phyloP scores from a whole-genome alignment of 2,797 vertebrate genomes.

The Acanthurus tractus region DNA sequence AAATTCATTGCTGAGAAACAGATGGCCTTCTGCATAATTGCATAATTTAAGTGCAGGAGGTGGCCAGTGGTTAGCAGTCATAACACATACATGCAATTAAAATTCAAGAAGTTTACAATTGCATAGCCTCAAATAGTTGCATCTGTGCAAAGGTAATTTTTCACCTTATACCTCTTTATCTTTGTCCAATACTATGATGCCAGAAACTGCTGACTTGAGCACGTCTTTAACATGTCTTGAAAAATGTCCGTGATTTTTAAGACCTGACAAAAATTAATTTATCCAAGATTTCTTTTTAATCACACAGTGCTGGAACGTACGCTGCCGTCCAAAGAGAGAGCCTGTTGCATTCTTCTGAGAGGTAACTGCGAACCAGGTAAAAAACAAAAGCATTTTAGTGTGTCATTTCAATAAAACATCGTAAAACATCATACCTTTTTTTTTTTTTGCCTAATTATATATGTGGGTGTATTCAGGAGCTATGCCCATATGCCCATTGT shows the following conservation, averaged over 20 bases:
- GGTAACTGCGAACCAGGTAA: constrained; percentile 39
- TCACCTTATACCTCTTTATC: neutral
- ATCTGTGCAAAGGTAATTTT: constrained; percentile 6
- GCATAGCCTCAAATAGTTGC: neutral
- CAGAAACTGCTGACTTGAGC: constrained; percentile 5
- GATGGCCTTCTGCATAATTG: neutral
- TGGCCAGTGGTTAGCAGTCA: constrained; percentile 10
- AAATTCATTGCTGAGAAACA: neutral
- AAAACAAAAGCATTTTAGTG: neutral
- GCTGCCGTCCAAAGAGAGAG: neutral
- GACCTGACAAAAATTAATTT: constrained; percentile 3
- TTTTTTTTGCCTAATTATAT: neutral
- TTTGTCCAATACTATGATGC: neutral
- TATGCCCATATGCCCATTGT: constrained; percentile 40
- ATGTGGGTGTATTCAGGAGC: constrained; percentile 28
- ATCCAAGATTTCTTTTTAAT: constrained; percentile 1
- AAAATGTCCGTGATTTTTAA: constrained; percentile 28
- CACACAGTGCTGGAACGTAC: neutral
- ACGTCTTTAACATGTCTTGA: constrained; percentile 7
- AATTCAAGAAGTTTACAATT: neutral
- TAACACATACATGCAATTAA: neutral
- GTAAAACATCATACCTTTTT: neutral
- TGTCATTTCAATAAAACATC: constrained; percentile 22
- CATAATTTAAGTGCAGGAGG: constrained; percentile 11
- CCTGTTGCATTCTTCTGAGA: constrained; percentile 12